A percentile compares a stretch with the other conserved stretches of the same genome.
Conservation (phyloP, 2,113 vertebrate genomes). For the Fregata magnificens region DNA sequence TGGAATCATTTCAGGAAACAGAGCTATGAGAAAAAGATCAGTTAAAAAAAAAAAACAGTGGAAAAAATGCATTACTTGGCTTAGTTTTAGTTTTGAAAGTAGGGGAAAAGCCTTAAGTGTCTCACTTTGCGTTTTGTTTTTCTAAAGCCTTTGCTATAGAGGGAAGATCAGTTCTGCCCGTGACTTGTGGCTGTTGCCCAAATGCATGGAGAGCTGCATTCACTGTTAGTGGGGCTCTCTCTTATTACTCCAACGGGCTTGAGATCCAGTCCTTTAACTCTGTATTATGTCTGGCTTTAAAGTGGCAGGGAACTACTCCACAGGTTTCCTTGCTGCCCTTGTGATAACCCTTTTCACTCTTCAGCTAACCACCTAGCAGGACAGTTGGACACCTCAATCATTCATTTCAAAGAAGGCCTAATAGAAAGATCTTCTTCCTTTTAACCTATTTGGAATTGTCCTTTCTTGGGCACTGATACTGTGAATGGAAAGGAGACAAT, state of each 20-base stretch:
- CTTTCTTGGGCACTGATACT: not conserved
- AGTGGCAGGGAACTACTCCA: not conserved
- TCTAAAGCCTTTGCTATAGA: not conserved
- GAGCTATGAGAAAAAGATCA: not conserved
- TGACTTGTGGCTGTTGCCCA: not conserved
- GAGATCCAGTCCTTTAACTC: not conserved
- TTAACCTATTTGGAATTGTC: not conserved
- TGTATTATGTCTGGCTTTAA: not conserved
- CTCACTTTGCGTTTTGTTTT: not conserved
- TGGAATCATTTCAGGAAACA: not conserved
- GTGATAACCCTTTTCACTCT: not conserved
- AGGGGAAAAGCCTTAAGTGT: not conserved
- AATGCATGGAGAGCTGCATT: not conserved
- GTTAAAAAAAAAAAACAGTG: not conserved
- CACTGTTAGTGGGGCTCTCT: not conserved
- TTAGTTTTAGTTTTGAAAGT: not conserved
- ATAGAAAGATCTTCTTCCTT: not conserved
- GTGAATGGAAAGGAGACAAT: not conserved
- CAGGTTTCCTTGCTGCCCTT: not conserved
- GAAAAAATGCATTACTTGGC: constrained; percentile 30
- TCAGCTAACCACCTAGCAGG: not conserved
- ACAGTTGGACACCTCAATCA: not conserved
- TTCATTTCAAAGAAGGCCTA: not conserved
- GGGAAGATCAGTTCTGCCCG: not conserved
- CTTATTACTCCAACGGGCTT: not conserved